Percentiles rank a stretch among this genome's conserved stretches.
These are phyloP conservation scores for Paratrypauchen microcephalus DNA, from an alignment of 2,797 vertebrate genomes.

Conservation along the genomic window DNA sequence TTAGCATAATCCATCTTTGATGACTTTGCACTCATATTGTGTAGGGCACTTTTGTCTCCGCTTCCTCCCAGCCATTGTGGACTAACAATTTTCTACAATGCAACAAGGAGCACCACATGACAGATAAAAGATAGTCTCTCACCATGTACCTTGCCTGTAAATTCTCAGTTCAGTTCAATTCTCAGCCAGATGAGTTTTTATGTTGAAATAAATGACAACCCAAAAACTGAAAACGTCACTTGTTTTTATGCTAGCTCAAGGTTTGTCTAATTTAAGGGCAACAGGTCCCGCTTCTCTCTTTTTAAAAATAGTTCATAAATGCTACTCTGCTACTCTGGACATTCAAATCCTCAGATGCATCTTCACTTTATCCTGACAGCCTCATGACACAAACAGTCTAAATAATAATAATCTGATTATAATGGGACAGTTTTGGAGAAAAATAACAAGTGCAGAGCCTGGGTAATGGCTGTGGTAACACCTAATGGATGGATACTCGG, in stretches of 20 bases:
- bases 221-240: background rate
- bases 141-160: background rate
- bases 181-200: background rate
- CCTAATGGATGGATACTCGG: conserved; percentile 1
- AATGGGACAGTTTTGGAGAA: conserved; percentile 9
- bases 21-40: background rate
- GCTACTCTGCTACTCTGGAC: conserved; percentile 2
- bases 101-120: background rate
- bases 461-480: background rate
- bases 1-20: background rate
- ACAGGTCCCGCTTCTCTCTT: background rate
- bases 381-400: conserved; percentile 1
- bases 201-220: background rate
- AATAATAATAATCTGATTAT: background rate
- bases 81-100: background rate
- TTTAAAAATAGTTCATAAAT: background rate
- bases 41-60: background rate
- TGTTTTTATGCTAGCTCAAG: background rate
- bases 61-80: background rate
- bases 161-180: background rate
- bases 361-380: conserved; percentile 8
- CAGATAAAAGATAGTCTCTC: background rate
- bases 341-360: background rate
- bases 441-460: background rate
- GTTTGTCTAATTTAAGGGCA: background rate